These are phyloP conservation scores for Troilus luridus DNA, from an alignment of 2,888 invertebrate species.

Conservation along the genomic window DNA sequence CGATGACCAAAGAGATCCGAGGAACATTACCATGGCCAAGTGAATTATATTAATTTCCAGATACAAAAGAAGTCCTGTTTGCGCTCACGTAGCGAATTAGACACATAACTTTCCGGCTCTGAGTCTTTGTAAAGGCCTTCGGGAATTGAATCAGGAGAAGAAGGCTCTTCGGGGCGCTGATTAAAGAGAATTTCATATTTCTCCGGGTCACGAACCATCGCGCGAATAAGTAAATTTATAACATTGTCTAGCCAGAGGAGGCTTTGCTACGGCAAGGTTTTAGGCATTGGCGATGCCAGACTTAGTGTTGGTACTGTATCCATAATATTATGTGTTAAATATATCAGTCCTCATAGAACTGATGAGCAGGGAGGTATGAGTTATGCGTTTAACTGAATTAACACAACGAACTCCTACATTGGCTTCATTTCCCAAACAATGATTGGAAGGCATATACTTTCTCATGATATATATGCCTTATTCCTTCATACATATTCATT, in stretches of 20 bases:
- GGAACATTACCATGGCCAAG: neutral
- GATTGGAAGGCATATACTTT: too few relatives aligned
- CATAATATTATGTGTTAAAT: too few relatives aligned
- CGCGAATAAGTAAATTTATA: neutral
- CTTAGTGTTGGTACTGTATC: too few relatives aligned
- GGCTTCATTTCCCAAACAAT: too few relatives aligned
- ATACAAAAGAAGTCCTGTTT: neutral
- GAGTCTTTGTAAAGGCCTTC: neutral
- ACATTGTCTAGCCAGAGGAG: neutral
- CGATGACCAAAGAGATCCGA: neutral
- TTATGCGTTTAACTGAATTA: too few relatives aligned
- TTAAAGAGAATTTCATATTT: slow-evolving; percentile 12
- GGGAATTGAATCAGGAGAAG: neutral
- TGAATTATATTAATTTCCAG: neutral
- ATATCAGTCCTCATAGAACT: too few relatives aligned
- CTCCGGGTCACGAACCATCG: neutral
- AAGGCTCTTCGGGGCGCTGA: neutral
- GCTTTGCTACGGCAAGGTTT: too few relatives aligned
- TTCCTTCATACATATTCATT: too few relatives aligned
- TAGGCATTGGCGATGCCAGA: too few relatives aligned
- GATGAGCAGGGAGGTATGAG: too few relatives aligned
- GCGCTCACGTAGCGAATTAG: neutral
- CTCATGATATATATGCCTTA: too few relatives aligned
- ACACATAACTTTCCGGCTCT: neutral
- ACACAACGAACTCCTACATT: too few relatives aligned